Conservation (phyloP, 2,113 vertebrate species). For the Tachysurus fulvidraco region DNA sequence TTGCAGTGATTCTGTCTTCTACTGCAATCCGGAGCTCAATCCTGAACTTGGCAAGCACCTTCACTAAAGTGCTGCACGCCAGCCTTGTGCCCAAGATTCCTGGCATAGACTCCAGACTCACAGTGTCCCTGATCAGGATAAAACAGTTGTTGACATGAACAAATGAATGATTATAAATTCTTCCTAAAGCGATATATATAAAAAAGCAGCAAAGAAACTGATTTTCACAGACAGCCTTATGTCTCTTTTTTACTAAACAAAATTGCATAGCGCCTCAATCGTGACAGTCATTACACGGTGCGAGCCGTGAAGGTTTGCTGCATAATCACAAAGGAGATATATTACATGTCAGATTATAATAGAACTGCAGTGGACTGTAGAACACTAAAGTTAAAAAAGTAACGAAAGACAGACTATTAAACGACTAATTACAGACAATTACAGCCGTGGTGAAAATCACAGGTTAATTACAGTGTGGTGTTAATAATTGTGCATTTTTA, state of each 20-base stretch:
- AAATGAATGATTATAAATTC: neutral
- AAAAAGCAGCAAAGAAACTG: neutral
- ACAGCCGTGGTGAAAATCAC: neutral
- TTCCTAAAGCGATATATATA: neutral
- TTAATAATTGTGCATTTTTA: neutral
- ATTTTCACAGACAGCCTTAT: neutral
- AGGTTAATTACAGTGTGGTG: neutral
- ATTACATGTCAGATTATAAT: neutral
- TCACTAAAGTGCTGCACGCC: neutral
- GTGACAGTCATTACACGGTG: neutral
- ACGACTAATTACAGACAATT: slow-evolving; percentile 1
- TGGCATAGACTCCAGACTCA: neutral
- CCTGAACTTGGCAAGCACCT: neutral
- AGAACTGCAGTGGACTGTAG: slow-evolving; percentile 7
- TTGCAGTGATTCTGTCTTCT: neutral
- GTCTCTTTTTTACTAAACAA: neutral
- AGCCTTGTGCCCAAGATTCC: neutral
- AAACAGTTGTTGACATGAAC: neutral
- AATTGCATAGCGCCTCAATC: neutral
- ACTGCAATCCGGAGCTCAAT: neutral
- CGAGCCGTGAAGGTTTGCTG: neutral
- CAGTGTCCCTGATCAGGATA: neutral
- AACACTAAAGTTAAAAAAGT: neutral
- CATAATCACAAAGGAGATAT: slow-evolving; percentile 11
- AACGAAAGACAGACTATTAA: neutral